Evolutionary conservation across 1,140 invertebrate species (phyloP).

Genomic region (Macrosteles quadrilineatus): DNA sequence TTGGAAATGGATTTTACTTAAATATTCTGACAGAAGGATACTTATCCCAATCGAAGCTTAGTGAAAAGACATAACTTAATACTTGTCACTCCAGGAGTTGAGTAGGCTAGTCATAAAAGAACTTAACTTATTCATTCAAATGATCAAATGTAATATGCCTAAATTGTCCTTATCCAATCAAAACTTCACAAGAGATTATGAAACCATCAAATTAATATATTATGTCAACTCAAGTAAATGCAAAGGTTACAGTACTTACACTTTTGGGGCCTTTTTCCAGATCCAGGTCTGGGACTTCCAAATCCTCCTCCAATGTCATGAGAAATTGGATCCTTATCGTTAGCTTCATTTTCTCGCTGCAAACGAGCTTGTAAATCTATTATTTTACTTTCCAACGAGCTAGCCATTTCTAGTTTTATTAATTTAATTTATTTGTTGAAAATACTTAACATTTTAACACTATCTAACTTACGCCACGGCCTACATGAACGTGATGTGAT

Average conservation of each 20-base stretch:
- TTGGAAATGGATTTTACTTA: too few relatives aligned
- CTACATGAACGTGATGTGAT: background rate
- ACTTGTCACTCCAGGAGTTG: too few relatives aligned
- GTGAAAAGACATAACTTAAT: too few relatives aligned
- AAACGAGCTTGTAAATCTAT: slow-evolving; percentile 64
- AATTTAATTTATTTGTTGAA: slow-evolving; percentile 16
- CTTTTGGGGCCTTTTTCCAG: slow-evolving; percentile 40
- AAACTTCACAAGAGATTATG: too few relatives aligned
- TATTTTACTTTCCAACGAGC: slow-evolving; percentile 61
- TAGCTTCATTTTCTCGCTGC: slow-evolving; percentile 64
- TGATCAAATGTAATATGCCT: too few relatives aligned
- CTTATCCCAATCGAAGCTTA: too few relatives aligned
- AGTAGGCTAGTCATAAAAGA: too few relatives aligned
- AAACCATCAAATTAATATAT: too few relatives aligned
- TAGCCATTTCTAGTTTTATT: slow-evolving; percentile 40
- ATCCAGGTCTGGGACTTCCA: slow-evolving; percentile 39
- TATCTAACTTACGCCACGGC: slow-evolving; percentile 21
- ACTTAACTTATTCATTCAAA: too few relatives aligned
- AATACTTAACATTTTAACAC: slow-evolving; percentile 35
- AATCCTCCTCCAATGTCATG: slow-evolving; percentile 20
- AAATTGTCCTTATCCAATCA: too few relatives aligned
- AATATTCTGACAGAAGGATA: too few relatives aligned
- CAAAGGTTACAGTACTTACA: slow-evolving; percentile 41
- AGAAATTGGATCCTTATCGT: slow-evolving; percentile 49
- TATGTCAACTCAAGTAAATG: too few relatives aligned